Conservation (phyloP, 2,888 invertebrate genomes). For the Andrena bucephala region DNA sequence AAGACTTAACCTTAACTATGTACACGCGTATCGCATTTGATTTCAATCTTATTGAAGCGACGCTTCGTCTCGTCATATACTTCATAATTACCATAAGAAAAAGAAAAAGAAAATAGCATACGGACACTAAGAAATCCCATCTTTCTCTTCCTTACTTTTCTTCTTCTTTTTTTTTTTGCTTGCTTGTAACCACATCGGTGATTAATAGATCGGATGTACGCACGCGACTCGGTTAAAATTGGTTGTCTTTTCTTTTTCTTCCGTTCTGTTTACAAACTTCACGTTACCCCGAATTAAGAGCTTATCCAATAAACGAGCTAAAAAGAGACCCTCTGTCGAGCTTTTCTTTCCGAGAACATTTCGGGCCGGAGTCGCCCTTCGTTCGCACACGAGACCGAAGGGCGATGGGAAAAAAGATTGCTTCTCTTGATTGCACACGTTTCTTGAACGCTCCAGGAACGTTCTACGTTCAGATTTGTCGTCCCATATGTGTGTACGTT, state of each 20-base stretch:
- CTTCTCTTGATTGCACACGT: conserved; percentile 60
- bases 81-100: conserved; percentile 22
- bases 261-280: conserved; percentile 19
- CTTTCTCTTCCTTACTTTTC: background rate
- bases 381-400: background rate
- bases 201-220: background rate
- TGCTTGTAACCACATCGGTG: too few relatives aligned
- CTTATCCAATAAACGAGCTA: background rate
- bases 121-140: conserved; percentile 64
- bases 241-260: conserved; percentile 7
- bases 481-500: conserved; percentile 71
- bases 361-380: background rate
- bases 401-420: conserved; percentile 1
- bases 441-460: conserved; percentile 37
- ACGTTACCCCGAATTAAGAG: conserved; percentile 7
- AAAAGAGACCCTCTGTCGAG: background rate
- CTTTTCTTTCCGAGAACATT: conserved; percentile 7
- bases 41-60: conserved; percentile 50
- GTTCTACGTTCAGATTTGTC: conserved; percentile 49
- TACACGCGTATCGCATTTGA: conserved; percentile 71
- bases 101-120: conserved; percentile 27
- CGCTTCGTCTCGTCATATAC: conserved; percentile 35
- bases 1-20: conserved; percentile 69
- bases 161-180: too few relatives aligned
- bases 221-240: conserved; percentile 15